phyloP scores from a whole-genome alignment of 2,888 invertebrate genomes.

The Aleiodes leptofemur region DNA sequence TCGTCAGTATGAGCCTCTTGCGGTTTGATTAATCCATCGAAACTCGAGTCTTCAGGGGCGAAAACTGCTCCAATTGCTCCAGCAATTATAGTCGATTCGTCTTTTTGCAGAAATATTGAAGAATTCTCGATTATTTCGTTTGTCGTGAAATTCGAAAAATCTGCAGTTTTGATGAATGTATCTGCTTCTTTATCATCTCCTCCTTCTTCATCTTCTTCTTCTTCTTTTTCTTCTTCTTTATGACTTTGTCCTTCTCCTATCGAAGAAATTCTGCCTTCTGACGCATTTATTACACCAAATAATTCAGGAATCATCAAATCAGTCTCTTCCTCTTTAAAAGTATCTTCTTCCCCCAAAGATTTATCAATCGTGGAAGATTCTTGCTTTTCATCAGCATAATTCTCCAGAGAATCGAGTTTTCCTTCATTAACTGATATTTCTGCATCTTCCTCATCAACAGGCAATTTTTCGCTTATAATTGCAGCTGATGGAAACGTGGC shows the following conservation, averaged over 20 bases:
- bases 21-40: background rate
- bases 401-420: background rate
- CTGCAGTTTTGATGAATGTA: background rate
- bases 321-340: constrained; percentile 46
- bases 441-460: constrained; percentile 1
- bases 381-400: background rate
- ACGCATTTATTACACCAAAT: constrained; percentile 54
- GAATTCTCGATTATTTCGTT: constrained; percentile 55
- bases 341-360: constrained; percentile 30
- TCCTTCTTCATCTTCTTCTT: constrained; percentile 29
- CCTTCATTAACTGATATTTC: constrained; percentile 29
- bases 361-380: constrained; percentile 31
- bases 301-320: constrained; percentile 65
- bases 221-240: background rate
- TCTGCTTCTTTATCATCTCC: background rate
- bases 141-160: constrained; percentile 43
- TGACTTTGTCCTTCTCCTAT: constrained; percentile 31
- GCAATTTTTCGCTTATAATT: too few species aligned
- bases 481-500: too few species aligned
- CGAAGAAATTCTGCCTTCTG: background rate
- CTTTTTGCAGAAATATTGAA: constrained; percentile 61
- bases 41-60: constrained; percentile 12
- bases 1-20: constrained; percentile 57
- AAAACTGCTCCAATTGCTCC: background rate
- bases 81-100: constrained; percentile 63